Evolutionary conservation across 1,140 invertebrate genomes (phyloP).

Genomic region (Drosophila navojoa): DNA sequence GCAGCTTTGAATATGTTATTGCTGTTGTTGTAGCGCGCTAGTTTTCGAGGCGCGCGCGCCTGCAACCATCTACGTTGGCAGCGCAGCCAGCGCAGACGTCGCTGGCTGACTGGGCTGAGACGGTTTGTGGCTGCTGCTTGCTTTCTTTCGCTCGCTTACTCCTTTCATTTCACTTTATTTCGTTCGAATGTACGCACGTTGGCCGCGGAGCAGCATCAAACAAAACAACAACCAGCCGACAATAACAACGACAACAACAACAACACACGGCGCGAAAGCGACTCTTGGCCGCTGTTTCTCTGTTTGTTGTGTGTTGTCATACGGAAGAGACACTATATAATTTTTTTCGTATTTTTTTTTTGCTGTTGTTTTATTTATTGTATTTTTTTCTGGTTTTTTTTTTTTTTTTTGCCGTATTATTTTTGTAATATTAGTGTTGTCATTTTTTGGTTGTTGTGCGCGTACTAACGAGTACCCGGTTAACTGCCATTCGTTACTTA

Average conservation of each 20-base stretch:
- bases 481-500: no score
- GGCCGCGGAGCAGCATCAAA: conserved; percentile 70
- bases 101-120: conserved; percentile 55
- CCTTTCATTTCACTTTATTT: conserved; percentile 84
- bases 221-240: conserved; percentile 46
- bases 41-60: conserved; percentile 39
- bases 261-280: conserved; percentile 50
- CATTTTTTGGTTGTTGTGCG: conserved; percentile 27
- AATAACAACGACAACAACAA: conserved; percentile 27
- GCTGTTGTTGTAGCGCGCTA: conserved; percentile 39
- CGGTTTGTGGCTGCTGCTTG: conserved; percentile 81
- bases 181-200: conserved; percentile 84
- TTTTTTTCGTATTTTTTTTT: conserved; percentile 20
- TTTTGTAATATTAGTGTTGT: conserved; percentile 12
- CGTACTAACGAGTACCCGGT: conserved; percentile 20
- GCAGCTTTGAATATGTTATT: conserved; percentile 42
- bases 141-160: conserved; percentile 84
- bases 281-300: conserved; percentile 38
- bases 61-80: conserved; percentile 40
- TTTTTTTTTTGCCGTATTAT: conserved; percentile 21
- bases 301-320: conserved; percentile 45
- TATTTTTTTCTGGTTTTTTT: conserved; percentile 9
- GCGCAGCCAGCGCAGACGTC: conserved; percentile 41
- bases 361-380: conserved; percentile 22
- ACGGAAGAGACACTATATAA: conserved; percentile 44